A percentile compares a stretch with the other conserved stretches of the same genome.
These are phyloP conservation scores for Thinocorus orbignyianus DNA, from an alignment of 2,113 vertebrate species.

Conservation along the genomic window DNA sequence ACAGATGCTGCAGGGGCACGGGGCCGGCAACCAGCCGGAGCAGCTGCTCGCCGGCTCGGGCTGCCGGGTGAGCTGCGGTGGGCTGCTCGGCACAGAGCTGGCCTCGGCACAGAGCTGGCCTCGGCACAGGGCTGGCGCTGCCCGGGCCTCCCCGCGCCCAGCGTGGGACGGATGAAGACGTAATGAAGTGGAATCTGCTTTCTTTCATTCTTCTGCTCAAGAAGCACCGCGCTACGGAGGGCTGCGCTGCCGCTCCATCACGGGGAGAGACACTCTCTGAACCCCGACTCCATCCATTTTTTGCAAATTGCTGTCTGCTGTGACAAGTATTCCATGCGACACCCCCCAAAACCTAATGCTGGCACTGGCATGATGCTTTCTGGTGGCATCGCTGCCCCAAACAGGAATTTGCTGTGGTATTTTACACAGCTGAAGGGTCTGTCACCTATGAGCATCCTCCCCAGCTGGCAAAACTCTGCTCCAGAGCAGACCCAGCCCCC, in stretches of 20 bases:
- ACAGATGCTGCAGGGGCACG: background rate
- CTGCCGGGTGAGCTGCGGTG: background rate
- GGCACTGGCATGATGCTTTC: background rate
- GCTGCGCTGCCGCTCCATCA: background rate
- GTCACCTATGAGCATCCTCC: background rate
- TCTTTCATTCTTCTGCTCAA: background rate
- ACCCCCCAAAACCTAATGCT: fast-evolving
- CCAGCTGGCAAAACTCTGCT: background rate
- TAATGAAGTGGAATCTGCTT: background rate
- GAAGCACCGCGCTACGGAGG: background rate
- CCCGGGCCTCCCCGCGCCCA: background rate
- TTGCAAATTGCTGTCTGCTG: fast-evolving
- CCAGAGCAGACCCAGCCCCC: fast-evolving
- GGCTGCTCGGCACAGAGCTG: background rate
- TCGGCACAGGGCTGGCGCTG: background rate
- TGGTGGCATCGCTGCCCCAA: background rate
- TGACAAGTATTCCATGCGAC: background rate
- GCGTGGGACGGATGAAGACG: background rate
- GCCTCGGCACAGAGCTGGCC: background rate
- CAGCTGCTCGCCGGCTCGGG: background rate
- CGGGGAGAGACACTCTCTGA: fast-evolving
- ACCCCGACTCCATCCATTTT: fast-evolving
- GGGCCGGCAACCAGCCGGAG: background rate
- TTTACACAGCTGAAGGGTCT: background rate
- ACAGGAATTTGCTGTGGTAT: background rate